phyloP scores from a whole-genome alignment of 2,888 invertebrate genomes.

The Lycaena phlaeas region DNA sequence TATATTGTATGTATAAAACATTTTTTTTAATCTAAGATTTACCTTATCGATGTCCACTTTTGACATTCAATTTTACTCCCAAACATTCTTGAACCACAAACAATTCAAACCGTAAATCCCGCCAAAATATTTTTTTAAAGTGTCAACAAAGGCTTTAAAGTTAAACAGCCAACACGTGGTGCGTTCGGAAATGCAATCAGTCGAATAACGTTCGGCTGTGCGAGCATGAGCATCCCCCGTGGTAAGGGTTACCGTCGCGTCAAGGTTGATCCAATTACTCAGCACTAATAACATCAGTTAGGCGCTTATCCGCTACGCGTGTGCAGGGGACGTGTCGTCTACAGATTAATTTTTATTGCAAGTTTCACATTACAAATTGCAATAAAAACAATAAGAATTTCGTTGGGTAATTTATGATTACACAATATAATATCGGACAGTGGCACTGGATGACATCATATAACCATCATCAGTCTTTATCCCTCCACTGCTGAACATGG shows the following conservation, averaged over 20 bases:
- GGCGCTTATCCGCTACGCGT: slow-evolving; percentile 16
- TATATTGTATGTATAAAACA: too few relatives aligned
- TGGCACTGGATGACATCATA: too few relatives aligned
- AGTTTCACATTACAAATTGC: neutral
- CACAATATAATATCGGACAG: too few relatives aligned
- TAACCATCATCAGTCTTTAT: too few relatives aligned
- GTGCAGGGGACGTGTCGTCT: slow-evolving; percentile 14
- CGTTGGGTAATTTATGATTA: too few relatives aligned
- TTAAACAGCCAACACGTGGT: slow-evolving; percentile 25
- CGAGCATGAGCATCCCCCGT: slow-evolving; percentile 33
- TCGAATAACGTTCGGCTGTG: slow-evolving; percentile 29
- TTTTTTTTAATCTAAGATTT: too few relatives aligned
- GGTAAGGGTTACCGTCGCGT: slow-evolving; percentile 54
- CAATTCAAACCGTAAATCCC: slow-evolving; percentile 17
- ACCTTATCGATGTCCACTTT: slow-evolving; percentile 61
- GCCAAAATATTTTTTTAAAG: slow-evolving; percentile 16
- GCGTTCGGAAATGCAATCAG: slow-evolving; percentile 44
- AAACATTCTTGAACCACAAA: slow-evolving; percentile 64
- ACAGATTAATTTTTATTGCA: slow-evolving; percentile 1
- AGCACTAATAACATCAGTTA: slow-evolving; percentile 38
- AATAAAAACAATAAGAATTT: too few relatives aligned
- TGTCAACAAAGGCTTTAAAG: slow-evolving; percentile 5
- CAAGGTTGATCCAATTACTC: slow-evolving; percentile 69
- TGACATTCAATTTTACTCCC: slow-evolving; percentile 74
- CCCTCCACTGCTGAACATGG: too few relatives aligned